These are phyloP conservation scores for Hydrochoerus hydrochaeris DNA, from an alignment of 2,113 vertebrate genomes.

Conservation along the genomic window DNA sequence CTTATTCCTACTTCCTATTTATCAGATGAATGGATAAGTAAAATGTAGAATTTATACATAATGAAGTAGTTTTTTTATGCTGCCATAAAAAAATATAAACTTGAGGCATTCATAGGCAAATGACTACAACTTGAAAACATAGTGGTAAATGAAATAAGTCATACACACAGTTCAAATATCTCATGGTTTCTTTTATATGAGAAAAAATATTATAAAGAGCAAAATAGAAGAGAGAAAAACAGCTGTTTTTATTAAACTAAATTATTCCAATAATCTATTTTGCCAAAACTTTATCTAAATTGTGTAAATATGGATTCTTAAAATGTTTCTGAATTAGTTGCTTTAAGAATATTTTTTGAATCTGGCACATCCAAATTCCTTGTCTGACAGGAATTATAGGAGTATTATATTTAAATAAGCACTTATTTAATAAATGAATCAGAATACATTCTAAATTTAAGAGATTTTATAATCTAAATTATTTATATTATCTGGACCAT, in stretches of 20 bases:
- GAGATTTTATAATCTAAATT: slow-evolving; percentile 51
- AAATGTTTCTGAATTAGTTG: slow-evolving; percentile 27
- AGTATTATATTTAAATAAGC: slow-evolving; percentile 23
- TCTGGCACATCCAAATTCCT: slow-evolving; percentile 28
- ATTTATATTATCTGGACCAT: neutral
- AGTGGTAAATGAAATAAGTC: neutral
- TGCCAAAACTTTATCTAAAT: slow-evolving; percentile 16
- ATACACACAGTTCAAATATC: neutral
- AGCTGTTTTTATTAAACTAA: slow-evolving; percentile 46
- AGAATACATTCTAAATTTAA: slow-evolving; percentile 13
- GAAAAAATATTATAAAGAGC: neutral
- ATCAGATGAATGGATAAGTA: neutral
- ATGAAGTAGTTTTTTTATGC: neutral
- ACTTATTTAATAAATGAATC: slow-evolving; percentile 38
- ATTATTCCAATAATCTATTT: slow-evolving; percentile 38
- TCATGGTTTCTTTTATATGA: neutral
- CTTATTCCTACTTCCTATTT: neutral
- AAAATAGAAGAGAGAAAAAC: neutral
- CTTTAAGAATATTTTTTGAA: slow-evolving; percentile 48
- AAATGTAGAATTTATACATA: neutral
- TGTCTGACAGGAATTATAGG: slow-evolving; percentile 16
- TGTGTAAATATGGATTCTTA: slow-evolving; percentile 31
- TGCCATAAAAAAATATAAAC: neutral
- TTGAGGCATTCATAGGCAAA: neutral
- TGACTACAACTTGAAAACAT: neutral